Percentiles rank a stretch among this genome's conserved stretches.
Evolutionary conservation across 2,797 vertebrate genomes (phyloP).

Genomic region (Varecia variegata): DNA sequence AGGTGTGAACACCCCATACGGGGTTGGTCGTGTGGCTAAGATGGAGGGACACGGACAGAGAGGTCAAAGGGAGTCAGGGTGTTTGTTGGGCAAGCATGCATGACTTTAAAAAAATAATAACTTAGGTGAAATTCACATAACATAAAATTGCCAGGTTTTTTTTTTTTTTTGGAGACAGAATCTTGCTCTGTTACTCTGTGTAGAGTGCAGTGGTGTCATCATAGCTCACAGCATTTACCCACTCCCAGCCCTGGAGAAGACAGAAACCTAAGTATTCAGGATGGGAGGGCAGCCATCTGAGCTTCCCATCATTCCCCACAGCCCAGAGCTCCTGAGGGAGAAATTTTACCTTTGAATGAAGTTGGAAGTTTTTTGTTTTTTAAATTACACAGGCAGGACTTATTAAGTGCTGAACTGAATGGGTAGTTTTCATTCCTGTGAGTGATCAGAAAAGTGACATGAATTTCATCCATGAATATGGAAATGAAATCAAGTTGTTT

Average conservation of each 20-base stretch:
- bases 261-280: neutral
- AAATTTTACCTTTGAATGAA: neutral
- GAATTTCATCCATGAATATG: neutral
- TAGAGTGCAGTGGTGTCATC: too few relatives aligned
- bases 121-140: neutral
- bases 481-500: neutral
- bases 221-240: too few relatives aligned
- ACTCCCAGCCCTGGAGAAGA: neutral
- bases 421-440: neutral
- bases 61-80: neutral
- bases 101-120: neutral
- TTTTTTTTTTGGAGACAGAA: too few relatives aligned
- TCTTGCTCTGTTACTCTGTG: too few relatives aligned
- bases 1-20: neutral
- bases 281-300: accelerated
- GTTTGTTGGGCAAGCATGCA: neutral
- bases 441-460: neutral
- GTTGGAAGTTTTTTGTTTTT: neutral
- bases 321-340: neutral
- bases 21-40: neutral
- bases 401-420: neutral
- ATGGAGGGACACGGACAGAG: neutral
- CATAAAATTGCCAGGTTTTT: neutral
- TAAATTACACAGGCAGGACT: neutral
- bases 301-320: neutral